Conservation (phyloP, 2,113 vertebrate genomes). For the Manacus vitellinus region DNA sequence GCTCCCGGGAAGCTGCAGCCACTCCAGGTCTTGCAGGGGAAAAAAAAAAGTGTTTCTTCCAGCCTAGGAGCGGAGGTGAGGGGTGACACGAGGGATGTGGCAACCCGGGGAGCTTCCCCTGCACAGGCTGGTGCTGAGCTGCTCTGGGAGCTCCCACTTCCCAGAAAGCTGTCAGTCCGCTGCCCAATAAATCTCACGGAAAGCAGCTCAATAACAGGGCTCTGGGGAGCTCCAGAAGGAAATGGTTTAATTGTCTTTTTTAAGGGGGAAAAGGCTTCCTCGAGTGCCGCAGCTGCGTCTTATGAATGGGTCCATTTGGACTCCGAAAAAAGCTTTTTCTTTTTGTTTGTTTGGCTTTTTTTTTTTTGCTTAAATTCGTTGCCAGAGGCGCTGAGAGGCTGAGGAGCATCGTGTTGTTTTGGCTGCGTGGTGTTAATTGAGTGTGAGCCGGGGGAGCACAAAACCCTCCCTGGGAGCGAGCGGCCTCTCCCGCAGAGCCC, state of each 20-base stretch:
- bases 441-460: background rate
- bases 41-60: background rate
- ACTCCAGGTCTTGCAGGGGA: background rate
- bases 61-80: background rate
- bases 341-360: too few species aligned
- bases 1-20: background rate
- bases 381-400: background rate
- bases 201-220: background rate
- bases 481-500: background rate
- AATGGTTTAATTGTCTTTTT: background rate
- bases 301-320: background rate
- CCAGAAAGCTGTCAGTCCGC: background rate
- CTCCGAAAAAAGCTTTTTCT: too few species aligned
- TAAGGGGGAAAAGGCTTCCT: background rate
- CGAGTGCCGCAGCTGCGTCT: background rate
- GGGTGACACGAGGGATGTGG: background rate
- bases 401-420: background rate
- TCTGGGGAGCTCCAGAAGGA: background rate
- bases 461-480: background rate
- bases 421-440: background rate
- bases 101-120: background rate
- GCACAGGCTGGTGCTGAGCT: background rate
- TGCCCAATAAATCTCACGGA: background rate
- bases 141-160: background rate
- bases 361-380: rapidly evolving